Evolutionary conservation across 1,140 invertebrate genomes (phyloP).

Genomic region (Ceratitis capitata): DNA sequence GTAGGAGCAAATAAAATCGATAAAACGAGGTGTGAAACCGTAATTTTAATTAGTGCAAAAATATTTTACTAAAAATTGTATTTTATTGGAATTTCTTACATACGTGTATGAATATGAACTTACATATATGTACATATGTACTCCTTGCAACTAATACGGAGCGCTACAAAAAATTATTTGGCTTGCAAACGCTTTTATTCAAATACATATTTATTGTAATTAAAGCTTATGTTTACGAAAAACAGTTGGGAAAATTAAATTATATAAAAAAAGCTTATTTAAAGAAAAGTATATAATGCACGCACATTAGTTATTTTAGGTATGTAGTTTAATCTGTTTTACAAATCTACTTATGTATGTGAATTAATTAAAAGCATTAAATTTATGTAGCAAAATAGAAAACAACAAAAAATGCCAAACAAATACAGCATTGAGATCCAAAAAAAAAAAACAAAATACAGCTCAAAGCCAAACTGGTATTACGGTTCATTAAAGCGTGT

Average conservation of each 20-base stretch:
- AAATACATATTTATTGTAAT: neutral
- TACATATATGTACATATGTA: too few species aligned
- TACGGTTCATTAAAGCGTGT: slow-evolving; percentile 5
- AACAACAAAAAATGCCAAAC: neutral
- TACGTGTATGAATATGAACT: too few species aligned
- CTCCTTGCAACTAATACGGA: neutral
- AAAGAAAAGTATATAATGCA: neutral
- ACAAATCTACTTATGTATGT: neutral
- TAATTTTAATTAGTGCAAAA: slow-evolving; percentile 10
- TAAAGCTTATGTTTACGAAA: neutral
- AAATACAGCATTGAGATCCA: neutral
- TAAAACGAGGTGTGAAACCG: neutral
- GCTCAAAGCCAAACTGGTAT: neutral
- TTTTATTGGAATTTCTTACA: neutral
- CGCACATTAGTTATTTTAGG: slow-evolving; percentile 8
- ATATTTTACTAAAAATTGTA: neutral
- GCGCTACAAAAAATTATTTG: neutral
- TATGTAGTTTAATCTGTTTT: neutral
- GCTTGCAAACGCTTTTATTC: neutral
- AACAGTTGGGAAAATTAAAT: neutral
- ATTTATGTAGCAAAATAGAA: neutral
- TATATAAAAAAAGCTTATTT: neutral
- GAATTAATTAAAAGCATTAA: neutral
- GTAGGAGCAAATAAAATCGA: neutral
- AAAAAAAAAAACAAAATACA: too few species aligned